A percentile compares a stretch with the other conserved stretches of the same genome.
These are phyloP conservation scores for Drosophila eugracilis DNA, from an alignment of 1,140 invertebrate species.

Conservation along the genomic window DNA sequence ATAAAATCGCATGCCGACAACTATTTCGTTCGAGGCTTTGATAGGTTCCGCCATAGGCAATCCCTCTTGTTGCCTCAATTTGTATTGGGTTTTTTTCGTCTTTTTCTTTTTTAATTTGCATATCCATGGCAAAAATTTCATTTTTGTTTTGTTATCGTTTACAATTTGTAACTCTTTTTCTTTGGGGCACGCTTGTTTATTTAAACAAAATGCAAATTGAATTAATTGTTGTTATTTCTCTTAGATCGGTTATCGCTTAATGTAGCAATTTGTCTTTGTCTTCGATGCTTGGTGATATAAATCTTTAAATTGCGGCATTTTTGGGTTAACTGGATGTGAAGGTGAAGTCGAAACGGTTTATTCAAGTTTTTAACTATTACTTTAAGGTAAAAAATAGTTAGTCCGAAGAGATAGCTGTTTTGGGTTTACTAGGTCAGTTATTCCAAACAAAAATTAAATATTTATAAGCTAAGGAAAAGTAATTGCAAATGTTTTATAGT, in stretches of 20 bases:
- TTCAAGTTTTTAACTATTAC: neutral
- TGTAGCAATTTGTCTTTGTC: slow-evolving; percentile 79
- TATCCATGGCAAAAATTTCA: slow-evolving; percentile 66
- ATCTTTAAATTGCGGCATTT: slow-evolving; percentile 43
- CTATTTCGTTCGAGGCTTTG: slow-evolving; percentile 65
- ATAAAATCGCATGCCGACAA: slow-evolving; percentile 83
- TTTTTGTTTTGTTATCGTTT: slow-evolving; percentile 30
- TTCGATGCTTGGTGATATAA: slow-evolving; percentile 38
- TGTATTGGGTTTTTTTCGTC: slow-evolving; percentile 22
- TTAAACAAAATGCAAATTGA: slow-evolving; percentile 75
- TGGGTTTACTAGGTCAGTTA: neutral
- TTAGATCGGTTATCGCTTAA: slow-evolving; percentile 73
- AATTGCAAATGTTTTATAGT: neutral
- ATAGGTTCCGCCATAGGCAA: slow-evolving; percentile 41
- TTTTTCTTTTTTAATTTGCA: slow-evolving; percentile 49
- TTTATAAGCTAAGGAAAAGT: too few species aligned
- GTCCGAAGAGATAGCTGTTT: neutral
- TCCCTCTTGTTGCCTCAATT: slow-evolving; percentile 29
- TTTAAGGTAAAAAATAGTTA: neutral
- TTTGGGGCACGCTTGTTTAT: slow-evolving; percentile 48
- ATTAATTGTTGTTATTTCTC: slow-evolving; percentile 79
- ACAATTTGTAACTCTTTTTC: slow-evolving; percentile 12
- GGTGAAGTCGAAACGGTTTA: slow-evolving; percentile 1
- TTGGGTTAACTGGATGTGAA: slow-evolving; percentile 19
- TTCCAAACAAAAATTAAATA: neutral